Conservation (phyloP, 1,140 invertebrate genomes). For the Limonius californicus region DNA sequence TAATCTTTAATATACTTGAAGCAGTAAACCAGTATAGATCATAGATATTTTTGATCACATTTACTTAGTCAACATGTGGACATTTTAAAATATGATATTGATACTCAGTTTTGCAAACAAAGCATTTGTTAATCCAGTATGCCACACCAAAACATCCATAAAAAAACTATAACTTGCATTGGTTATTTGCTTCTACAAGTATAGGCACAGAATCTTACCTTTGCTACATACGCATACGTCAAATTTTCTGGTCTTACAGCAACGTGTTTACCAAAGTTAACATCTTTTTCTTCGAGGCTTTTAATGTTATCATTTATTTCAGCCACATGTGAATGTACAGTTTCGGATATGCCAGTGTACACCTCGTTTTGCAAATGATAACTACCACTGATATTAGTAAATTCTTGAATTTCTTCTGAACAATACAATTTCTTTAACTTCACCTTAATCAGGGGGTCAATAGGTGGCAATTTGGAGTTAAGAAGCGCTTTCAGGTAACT, state of each 20-base stretch:
- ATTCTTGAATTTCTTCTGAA: slow-evolving; percentile 53
- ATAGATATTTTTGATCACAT: too few species aligned
- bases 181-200: too few species aligned
- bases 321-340: slow-evolving; percentile 41
- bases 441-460: slow-evolving; percentile 74
- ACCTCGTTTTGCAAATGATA: slow-evolving; percentile 35
- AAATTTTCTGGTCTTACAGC: slow-evolving; percentile 56
- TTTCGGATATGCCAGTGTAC: slow-evolving; percentile 32
- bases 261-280: slow-evolving; percentile 46
- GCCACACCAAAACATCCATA: too few species aligned
- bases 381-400: slow-evolving; percentile 33
- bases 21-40: too few species aligned
- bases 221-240: slow-evolving; percentile 50
- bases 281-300: slow-evolving; percentile 41
- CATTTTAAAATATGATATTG: too few species aligned
- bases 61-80: too few species aligned
- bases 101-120: too few species aligned
- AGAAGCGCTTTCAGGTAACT: slow-evolving; percentile 38
- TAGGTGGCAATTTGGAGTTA: slow-evolving; percentile 49
- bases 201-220: slow-evolving; percentile 31
- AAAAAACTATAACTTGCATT: too few species aligned
- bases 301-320: slow-evolving; percentile 42
- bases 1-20: too few species aligned
- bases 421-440: slow-evolving; percentile 63
- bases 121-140: not conserved